Evolutionary conservation across 2,113 vertebrate species (phyloP).

Genomic region (Brachirus orientalis): DNA sequence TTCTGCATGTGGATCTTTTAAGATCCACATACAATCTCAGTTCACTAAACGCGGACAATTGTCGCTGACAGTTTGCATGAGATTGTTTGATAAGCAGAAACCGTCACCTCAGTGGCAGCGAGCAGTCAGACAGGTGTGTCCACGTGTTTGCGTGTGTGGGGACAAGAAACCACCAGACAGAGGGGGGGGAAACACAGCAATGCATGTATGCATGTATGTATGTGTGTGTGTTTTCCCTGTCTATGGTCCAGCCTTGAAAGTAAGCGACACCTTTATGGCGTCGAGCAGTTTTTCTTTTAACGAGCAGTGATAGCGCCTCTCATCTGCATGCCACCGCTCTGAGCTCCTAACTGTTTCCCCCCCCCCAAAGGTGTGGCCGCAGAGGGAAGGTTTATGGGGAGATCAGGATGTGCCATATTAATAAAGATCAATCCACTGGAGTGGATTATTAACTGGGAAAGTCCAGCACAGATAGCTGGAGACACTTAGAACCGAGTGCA

Average conservation of each 20-base stretch:
- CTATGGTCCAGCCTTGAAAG: slow-evolving; percentile 58
- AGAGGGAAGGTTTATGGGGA: slow-evolving; percentile 60
- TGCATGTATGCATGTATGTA: slow-evolving; percentile 43
- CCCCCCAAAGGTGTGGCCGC: slow-evolving; percentile 44
- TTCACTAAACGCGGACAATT: slow-evolving; percentile 6
- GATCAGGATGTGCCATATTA: slow-evolving; percentile 69
- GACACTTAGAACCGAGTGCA: slow-evolving; percentile 33
- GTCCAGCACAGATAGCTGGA: slow-evolving; percentile 59
- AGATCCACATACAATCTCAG: slow-evolving; percentile 34
- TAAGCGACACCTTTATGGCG: slow-evolving; percentile 65
- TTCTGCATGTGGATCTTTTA: neutral
- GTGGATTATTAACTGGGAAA: slow-evolving; percentile 84
- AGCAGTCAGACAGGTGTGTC: slow-evolving; percentile 58
- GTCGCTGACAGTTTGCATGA: slow-evolving; percentile 59
- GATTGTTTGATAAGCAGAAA: slow-evolving; percentile 73
- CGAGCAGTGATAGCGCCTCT: slow-evolving; percentile 59
- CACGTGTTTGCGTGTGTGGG: slow-evolving; percentile 28
- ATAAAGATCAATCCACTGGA: slow-evolving; percentile 78
- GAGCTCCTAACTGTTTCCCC: slow-evolving; percentile 55
- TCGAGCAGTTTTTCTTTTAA: slow-evolving; percentile 46
- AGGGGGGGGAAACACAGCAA: slow-evolving; percentile 24
- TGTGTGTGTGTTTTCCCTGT: slow-evolving; percentile 29
- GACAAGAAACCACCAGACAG: slow-evolving; percentile 26
- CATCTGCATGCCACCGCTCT: slow-evolving; percentile 58
- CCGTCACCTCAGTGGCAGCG: slow-evolving; percentile 45